Conservation (phyloP, 2,797 vertebrate genomes). For the Salmo trutta region DNA sequence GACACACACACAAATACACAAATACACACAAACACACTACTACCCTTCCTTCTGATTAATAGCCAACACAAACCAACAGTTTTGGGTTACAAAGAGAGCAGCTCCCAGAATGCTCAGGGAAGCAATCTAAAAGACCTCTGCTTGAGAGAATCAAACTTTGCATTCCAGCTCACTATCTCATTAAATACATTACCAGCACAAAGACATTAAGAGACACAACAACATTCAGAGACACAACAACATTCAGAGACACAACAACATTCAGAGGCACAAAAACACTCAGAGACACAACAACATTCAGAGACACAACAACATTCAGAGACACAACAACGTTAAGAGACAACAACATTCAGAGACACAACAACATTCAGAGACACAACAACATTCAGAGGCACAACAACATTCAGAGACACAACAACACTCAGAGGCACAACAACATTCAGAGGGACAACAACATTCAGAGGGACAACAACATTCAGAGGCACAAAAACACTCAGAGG, state of each 20-base stretch:
- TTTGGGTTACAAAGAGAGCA: conserved; percentile 8
- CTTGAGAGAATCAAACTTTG: background rate
- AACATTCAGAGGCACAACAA: too few species aligned
- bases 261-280: background rate
- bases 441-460: too few species aligned
- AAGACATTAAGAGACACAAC: background rate
- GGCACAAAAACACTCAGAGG: too few species aligned
- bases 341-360: too few species aligned
- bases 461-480: too few species aligned
- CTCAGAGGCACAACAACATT: too few species aligned
- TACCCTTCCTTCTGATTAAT: too few species aligned
- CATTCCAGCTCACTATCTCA: conserved; percentile 41
- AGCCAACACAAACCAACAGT: too few species aligned
- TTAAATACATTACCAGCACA: conserved; percentile 36
- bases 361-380: background rate
- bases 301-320: background rate
- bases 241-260: background rate
- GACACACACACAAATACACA: too few species aligned
- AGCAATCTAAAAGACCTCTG: background rate
- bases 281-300: background rate
- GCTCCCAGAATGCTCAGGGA: conserved; percentile 33
- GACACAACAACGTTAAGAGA: background rate
- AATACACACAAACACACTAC: too few species aligned
- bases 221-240: background rate
- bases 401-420: too few species aligned